A percentile compares a stretch with the other conserved stretches of the same genome.
phyloP scores from a whole-genome alignment of 1,140 invertebrate species.

The Pseudachorutes palmiensis region DNA sequence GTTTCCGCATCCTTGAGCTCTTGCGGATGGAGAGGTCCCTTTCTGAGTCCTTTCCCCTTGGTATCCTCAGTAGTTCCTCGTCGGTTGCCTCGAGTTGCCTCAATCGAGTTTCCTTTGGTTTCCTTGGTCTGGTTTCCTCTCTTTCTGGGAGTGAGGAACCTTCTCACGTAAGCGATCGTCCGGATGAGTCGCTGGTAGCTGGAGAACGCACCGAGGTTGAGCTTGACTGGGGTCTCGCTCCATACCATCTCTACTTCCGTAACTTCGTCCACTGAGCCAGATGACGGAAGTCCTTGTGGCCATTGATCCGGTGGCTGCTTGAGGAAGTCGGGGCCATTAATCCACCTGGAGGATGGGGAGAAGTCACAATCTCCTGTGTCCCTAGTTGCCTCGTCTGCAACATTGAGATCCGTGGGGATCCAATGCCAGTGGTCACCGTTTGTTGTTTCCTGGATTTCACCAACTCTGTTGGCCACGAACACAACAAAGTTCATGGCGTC shows the following conservation, averaged over 20 bases:
- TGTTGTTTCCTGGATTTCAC: slow-evolving; percentile 32
- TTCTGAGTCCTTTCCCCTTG: no score
- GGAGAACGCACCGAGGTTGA: background rate
- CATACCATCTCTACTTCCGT: background rate
- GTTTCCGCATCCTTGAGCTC: background rate
- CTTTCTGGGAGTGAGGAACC: background rate
- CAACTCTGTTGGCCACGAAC: slow-evolving; percentile 19
- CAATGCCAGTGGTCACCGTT: slow-evolving; percentile 30
- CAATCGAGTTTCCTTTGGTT: no score
- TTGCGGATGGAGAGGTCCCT: background rate
- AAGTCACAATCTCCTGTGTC: background rate
- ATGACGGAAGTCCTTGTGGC: background rate
- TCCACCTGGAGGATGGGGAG: slow-evolving; percentile 17
- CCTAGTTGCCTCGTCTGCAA: slow-evolving; percentile 32
- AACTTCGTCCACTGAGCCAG: background rate
- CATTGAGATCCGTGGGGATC: slow-evolving; percentile 29
- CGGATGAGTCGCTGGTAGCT: background rate
- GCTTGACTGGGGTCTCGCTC: background rate
- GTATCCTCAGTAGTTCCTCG: no score
- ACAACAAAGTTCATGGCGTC: slow-evolving; percentile 7
- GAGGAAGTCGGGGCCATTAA: slow-evolving; percentile 22
- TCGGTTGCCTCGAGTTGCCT: no score
- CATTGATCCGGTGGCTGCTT: background rate
- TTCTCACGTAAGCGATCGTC: background rate
- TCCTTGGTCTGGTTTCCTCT: no score